Evolutionary conservation across 2,797 vertebrate species (phyloP), one percentile per base, ranked within the genome.

Genomic region (Silurus aristotelis): DNA sequence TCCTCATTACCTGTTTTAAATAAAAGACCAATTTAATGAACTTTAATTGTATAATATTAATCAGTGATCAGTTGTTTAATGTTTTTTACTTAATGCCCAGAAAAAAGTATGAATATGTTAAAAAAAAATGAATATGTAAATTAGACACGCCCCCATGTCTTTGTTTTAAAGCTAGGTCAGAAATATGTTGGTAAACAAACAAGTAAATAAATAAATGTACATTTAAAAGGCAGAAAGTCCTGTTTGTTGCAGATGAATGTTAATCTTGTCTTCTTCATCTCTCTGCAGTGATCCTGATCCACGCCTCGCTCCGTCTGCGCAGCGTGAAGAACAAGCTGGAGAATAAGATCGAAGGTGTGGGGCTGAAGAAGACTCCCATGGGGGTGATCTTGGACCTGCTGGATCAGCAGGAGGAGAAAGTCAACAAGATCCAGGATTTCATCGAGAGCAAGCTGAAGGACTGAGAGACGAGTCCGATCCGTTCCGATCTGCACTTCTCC

Each of bases 331-430:
- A 99, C 94, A 97, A 96, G 90, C 73, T 99, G 93, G 97, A 98
- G 94, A 99, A 99, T 93, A 99, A 97, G 93, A 97, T 98, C 15
- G 97, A 99, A 92, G 95, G 93, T 0, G 95, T 95, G 0, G 98
- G 98, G 48, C 87, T 99, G 91, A 99, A 99, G 96, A 98, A 94
- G 94, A 97, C 97, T 0, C 98, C 98, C 0, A 99, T 99, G 98
- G 97, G 98, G 9, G 88, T 99, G 88, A 95, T 99, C 82, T 93
- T 99, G 88, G 97, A 98, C 83, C 97, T 98, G 63, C 94, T 99
- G 87, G 98, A 98, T 82, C 98, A 99, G 88, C 97, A 99, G 90
- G 97, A 99, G 90, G 98, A 98, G 83, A 95, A 87, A 77, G 92
- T 99, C 68, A 96, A 94, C 94, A 99, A 98, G 93, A 92, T 99